A percentile compares a stretch with the other conserved stretches of the same genome.
These are phyloP conservation scores for Empidonax traillii DNA, from an alignment of 2,113 vertebrate species.

Conservation along the genomic window DNA sequence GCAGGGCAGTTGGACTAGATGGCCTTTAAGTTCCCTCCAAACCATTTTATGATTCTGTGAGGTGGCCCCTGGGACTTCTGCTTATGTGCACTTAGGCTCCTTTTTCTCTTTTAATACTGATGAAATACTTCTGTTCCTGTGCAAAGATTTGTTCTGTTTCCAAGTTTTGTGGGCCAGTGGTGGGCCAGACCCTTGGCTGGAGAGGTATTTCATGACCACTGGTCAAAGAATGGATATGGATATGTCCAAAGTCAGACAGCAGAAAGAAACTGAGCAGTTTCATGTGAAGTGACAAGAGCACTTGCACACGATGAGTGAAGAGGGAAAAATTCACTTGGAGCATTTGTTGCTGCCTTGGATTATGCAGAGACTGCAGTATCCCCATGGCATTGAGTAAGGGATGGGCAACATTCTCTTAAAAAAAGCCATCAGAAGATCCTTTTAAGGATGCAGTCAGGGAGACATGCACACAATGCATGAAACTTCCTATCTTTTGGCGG, in stretches of 20 bases:
- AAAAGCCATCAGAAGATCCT: background rate
- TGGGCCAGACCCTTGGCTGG: background rate
- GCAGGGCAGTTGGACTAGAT: background rate
- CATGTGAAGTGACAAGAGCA: background rate
- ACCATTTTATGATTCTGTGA: background rate
- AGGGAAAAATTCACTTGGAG: background rate
- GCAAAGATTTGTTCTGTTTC: background rate
- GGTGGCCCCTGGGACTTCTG: background rate
- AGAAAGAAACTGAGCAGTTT: background rate
- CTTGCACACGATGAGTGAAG: background rate
- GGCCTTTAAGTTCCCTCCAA: background rate
- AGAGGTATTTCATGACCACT: background rate
- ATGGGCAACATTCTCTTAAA: background rate
- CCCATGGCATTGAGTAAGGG: background rate
- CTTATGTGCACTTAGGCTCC: background rate
- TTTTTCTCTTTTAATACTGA: background rate
- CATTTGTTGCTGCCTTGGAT: background rate
- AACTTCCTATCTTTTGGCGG: background rate
- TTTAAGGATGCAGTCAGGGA: background rate
- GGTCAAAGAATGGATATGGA: background rate
- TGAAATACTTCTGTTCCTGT: background rate
- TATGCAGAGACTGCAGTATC: background rate
- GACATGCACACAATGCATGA: background rate
- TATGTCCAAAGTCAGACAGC: background rate
- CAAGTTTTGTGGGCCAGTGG: background rate